Conservation (phyloP, 2,888 invertebrate genomes). For the Kryphioiulus occultus region DNA sequence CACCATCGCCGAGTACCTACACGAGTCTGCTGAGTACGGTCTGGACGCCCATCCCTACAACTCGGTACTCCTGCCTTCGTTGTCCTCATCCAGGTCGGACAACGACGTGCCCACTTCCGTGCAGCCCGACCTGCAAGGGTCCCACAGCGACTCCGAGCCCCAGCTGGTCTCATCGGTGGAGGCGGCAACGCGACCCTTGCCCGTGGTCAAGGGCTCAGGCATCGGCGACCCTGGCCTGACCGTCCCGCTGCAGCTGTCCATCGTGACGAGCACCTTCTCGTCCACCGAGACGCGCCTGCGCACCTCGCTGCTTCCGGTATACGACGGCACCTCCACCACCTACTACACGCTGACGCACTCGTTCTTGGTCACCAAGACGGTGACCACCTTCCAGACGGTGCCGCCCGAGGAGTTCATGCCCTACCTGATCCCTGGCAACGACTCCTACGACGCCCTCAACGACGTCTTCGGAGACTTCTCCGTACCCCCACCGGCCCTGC, state of each 20-base stretch:
- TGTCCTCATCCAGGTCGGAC: background rate
- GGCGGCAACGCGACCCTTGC: constrained; percentile 14
- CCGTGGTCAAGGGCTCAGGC: background rate
- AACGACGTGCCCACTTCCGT: constrained; percentile 24
- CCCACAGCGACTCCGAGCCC: background rate
- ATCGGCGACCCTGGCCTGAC: constrained; percentile 37
- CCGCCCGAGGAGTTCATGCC: constrained; percentile 53
- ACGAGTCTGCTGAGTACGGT: background rate
- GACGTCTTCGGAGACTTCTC: constrained; percentile 41
- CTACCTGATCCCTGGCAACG: constrained; percentile 50
- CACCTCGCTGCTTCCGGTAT: constrained; percentile 85
- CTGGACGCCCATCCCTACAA: background rate
- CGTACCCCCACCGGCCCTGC: background rate
- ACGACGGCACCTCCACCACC: constrained; percentile 76
- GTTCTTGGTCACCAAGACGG: constrained; percentile 83
- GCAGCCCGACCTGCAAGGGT: constrained; percentile 15
- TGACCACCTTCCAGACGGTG: constrained; percentile 61
- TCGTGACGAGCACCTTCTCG: constrained; percentile 88
- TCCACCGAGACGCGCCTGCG: constrained; percentile 87
- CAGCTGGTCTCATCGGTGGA: background rate
- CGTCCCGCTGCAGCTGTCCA: constrained; percentile 73
- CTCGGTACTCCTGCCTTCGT: background rate
- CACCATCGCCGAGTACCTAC: constrained; percentile 47
- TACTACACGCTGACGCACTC: constrained; percentile 83
- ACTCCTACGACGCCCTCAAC: constrained; percentile 45